phyloP scores from a whole-genome alignment of 2,113 vertebrate species.

The Upupa epops region DNA sequence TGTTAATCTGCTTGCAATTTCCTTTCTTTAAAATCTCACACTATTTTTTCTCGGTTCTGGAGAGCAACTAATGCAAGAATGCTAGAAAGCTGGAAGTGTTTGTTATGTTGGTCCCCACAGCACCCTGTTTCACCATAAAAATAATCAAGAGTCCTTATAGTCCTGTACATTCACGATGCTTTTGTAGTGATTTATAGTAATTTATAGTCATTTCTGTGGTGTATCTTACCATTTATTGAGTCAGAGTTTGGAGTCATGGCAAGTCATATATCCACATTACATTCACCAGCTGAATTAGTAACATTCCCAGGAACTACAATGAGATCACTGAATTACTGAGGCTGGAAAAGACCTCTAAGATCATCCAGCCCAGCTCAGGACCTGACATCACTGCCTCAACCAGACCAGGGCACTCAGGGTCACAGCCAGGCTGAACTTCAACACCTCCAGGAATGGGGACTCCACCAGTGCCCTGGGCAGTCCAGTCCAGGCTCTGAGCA shows the following conservation, averaged over 20 bases:
- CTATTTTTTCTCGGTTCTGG: not conserved
- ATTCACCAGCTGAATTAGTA: not conserved
- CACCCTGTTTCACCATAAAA: not conserved
- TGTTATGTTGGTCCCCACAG: rapidly evolving
- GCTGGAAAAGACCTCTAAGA: too few species aligned
- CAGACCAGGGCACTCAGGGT: too few species aligned
- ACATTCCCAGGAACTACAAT: not conserved
- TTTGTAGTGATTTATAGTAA: too few species aligned
- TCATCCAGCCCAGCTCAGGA: too few species aligned
- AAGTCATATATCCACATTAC: not conserved
- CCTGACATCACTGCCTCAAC: too few species aligned
- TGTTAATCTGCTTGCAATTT: not conserved
- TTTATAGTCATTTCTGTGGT: not conserved
- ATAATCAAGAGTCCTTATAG: not conserved
- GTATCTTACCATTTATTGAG: not conserved
- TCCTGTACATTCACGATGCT: not conserved
- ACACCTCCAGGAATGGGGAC: too few species aligned
- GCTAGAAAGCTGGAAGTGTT: not conserved
- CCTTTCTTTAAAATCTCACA: not conserved
- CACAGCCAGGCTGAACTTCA: too few species aligned
- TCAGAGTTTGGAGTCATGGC: not conserved
- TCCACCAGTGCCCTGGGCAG: too few species aligned
- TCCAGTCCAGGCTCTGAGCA: too few species aligned
- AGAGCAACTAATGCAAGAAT: not conserved
- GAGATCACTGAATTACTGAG: too few species aligned